phyloP scores from a whole-genome alignment of 2,797 vertebrate genomes.

The Aratinga solstitialis region DNA sequence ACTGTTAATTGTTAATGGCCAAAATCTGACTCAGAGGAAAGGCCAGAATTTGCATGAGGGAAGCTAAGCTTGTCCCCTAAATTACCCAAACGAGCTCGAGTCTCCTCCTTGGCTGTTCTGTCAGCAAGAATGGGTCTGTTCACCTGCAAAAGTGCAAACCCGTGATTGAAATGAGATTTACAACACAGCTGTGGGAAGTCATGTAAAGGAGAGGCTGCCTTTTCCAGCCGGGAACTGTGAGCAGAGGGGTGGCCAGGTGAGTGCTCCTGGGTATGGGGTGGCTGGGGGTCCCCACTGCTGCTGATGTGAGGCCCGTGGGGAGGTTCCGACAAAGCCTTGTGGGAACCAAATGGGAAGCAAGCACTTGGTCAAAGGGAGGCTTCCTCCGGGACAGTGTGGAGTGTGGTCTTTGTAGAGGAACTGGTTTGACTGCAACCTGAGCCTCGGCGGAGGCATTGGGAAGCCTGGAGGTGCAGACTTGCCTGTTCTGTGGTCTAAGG shows the following conservation, averaged over 20 bases:
- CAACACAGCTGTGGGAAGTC: background rate
- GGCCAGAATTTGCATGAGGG: background rate
- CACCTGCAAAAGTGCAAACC: constrained; percentile 17
- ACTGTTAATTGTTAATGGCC: constrained; percentile 35
- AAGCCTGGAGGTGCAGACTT: background rate
- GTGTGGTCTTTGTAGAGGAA: background rate
- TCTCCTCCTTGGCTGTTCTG: background rate
- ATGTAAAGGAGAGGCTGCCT: background rate
- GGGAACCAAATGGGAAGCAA: rapidly evolving
- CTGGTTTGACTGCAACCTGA: background rate
- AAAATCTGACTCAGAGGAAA: background rate
- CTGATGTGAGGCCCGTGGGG: background rate
- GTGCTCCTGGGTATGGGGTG: background rate
- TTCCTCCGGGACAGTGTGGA: rapidly evolving
- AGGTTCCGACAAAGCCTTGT: background rate
- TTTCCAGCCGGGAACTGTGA: background rate
- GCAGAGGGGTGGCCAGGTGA: background rate
- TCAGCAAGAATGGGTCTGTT: constrained; percentile 8
- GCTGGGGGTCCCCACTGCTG: background rate
- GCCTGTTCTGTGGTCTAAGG: rapidly evolving
- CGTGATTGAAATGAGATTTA: constrained; percentile 3
- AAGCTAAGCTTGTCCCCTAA: constrained; percentile 22
- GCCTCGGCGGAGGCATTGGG: background rate
- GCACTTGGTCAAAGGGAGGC: rapidly evolving
- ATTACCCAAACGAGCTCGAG: background rate